phyloP scores from a whole-genome alignment of 2,797 vertebrate species.

The Trachurus trachurus region DNA sequence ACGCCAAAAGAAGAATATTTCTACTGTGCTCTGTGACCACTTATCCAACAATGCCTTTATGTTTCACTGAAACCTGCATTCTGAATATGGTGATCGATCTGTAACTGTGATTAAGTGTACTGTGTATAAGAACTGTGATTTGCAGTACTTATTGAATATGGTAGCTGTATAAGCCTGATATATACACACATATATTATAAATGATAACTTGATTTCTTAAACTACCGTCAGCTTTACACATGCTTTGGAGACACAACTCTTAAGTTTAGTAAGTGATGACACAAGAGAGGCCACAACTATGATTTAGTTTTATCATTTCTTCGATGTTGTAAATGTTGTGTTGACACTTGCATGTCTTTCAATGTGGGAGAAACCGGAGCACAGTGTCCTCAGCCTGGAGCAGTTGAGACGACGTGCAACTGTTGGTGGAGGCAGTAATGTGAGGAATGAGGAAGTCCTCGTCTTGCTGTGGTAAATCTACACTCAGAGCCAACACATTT shows the following conservation, averaged over 20 bases:
- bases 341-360: too few relatives aligned
- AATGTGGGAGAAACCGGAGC: too few relatives aligned
- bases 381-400: neutral
- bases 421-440: neutral
- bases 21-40: conserved; percentile 66
- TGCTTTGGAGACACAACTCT: too few relatives aligned
- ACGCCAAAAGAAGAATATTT: conserved; percentile 45
- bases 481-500: too few relatives aligned
- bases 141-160: conserved; percentile 72
- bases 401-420: neutral
- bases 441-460: neutral
- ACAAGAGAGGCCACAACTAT: too few relatives aligned
- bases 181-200: conserved; percentile 24
- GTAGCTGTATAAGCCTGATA: conserved; percentile 80
- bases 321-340: too few relatives aligned
- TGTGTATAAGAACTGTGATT: conserved; percentile 72
- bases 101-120: conserved; percentile 80
- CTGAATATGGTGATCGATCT: conserved; percentile 68
- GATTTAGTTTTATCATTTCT: too few relatives aligned
- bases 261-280: too few relatives aligned
- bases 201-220: conserved; percentile 62
- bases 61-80: conserved; percentile 65
- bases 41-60: conserved; percentile 76
- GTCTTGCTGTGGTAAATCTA: neutral
- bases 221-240: too few relatives aligned